phyloP scores from a whole-genome alignment of 2,888 invertebrate genomes.

The Chrysina gloriosa region DNA sequence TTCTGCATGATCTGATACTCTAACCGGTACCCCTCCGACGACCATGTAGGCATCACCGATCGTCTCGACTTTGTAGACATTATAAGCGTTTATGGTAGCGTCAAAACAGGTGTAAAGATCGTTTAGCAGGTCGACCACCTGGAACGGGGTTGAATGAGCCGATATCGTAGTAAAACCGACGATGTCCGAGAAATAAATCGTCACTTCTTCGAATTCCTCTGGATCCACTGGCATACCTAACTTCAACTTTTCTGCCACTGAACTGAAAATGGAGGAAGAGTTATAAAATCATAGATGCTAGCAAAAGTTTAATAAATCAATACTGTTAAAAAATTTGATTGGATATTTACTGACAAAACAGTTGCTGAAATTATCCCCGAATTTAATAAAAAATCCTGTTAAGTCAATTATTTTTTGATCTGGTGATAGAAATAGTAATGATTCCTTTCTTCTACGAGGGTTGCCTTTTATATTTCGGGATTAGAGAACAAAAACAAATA shows the following conservation, averaged over 20 bases:
- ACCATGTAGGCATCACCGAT: constrained; percentile 97
- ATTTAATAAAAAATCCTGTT: too few species aligned
- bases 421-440: too few species aligned
- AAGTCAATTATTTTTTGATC: too few species aligned
- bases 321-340: too few species aligned
- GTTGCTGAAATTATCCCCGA: too few species aligned
- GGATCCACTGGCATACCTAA: constrained; percentile 92
- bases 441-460: too few species aligned
- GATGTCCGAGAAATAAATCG: constrained; percentile 95
- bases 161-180: constrained; percentile 95
- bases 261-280: constrained; percentile 69
- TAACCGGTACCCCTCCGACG: constrained; percentile 86
- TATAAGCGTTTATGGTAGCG: constrained; percentile 91
- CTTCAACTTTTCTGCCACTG: constrained; percentile 92
- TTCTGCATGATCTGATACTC: constrained; percentile 85
- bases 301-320: too few species aligned
- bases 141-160: constrained; percentile 90
- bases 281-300: background rate
- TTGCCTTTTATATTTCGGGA: too few species aligned
- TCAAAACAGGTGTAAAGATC: constrained; percentile 95
- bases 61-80: constrained; percentile 94
- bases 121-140: constrained; percentile 91
- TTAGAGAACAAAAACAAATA: too few species aligned
- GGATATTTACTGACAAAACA: background rate
- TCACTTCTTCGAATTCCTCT: constrained; percentile 91